Evolutionary conservation across 2,113 vertebrate genomes (phyloP).

Genomic region (Cisticola juncidis): DNA sequence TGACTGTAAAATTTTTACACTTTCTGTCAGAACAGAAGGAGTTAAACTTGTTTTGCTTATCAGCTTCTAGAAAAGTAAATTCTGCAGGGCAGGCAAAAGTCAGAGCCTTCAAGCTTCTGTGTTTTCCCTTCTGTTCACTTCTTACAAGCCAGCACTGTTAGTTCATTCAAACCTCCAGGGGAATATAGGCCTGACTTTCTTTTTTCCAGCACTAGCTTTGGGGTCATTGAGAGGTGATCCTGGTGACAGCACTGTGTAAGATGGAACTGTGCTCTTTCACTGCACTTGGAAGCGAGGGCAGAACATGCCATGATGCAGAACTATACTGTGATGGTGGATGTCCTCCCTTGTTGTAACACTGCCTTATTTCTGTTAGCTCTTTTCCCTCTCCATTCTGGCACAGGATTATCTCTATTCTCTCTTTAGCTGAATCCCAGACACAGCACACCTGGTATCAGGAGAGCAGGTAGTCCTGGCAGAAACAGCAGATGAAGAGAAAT

Average conservation of each 20-base stretch:
- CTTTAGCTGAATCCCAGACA: background rate
- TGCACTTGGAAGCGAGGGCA: background rate
- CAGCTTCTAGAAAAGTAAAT: background rate
- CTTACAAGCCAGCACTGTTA: background rate
- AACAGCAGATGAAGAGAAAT: background rate
- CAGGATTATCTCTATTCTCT: background rate
- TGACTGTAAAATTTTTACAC: background rate
- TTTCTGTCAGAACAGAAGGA: background rate
- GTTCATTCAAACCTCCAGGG: background rate
- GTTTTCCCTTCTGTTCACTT: background rate
- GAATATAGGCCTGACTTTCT: background rate
- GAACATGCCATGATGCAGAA: background rate
- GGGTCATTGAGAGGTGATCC: background rate
- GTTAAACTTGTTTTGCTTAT: background rate
- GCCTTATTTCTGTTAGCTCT: background rate
- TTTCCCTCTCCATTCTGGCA: background rate
- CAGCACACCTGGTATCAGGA: background rate
- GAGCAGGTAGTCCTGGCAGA: background rate
- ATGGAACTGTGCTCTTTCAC: background rate
- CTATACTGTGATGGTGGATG: fast-evolving
- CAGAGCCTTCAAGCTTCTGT: background rate
- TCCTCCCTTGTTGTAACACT: background rate
- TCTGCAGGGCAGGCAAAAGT: background rate
- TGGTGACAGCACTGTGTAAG: background rate
- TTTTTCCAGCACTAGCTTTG: background rate